A percentile compares a stretch with the other conserved stretches of the same genome.
Evolutionary conservation across 2,113 vertebrate species (phyloP).

Genomic region (Apteryx owenii): DNA sequence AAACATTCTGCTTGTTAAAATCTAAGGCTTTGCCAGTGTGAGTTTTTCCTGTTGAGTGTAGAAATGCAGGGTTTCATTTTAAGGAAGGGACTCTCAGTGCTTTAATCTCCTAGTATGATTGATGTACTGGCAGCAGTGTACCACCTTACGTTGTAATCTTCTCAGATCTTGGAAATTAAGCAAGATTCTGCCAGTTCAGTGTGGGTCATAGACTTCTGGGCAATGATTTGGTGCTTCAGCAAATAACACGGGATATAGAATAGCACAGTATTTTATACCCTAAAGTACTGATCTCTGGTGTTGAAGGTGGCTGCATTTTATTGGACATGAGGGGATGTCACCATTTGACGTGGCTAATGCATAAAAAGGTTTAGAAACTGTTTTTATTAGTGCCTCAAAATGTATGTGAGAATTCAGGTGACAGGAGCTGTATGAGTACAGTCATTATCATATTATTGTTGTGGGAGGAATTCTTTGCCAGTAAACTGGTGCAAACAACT

Average conservation of each 20-base stretch:
- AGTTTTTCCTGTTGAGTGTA: background rate
- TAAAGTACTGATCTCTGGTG: fast-evolving
- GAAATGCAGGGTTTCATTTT: background rate
- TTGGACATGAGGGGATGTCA: fast-evolving
- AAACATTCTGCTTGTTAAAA: background rate
- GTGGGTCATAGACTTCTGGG: background rate
- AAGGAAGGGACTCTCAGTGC: background rate
- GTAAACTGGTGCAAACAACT: background rate
- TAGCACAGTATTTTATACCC: background rate
- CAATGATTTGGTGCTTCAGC: background rate
- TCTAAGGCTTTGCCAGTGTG: fast-evolving
- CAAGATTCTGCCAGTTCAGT: background rate
- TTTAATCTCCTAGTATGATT: background rate
- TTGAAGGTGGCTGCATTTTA: background rate
- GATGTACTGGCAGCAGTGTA: background rate
- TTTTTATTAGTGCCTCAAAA: background rate
- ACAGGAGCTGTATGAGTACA: background rate
- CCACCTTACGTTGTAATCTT: background rate
- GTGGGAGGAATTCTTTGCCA: background rate
- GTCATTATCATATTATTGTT: fast-evolving
- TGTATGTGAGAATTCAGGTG: fast-evolving
- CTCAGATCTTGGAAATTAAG: background rate
- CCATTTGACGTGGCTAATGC: background rate
- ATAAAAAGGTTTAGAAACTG: background rate
- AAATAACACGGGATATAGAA: background rate